Evolutionary conservation across 2,797 vertebrate species (phyloP), one percentile per base, ranked within the genome.

Genomic region (Malurus leucopterus): DNA sequence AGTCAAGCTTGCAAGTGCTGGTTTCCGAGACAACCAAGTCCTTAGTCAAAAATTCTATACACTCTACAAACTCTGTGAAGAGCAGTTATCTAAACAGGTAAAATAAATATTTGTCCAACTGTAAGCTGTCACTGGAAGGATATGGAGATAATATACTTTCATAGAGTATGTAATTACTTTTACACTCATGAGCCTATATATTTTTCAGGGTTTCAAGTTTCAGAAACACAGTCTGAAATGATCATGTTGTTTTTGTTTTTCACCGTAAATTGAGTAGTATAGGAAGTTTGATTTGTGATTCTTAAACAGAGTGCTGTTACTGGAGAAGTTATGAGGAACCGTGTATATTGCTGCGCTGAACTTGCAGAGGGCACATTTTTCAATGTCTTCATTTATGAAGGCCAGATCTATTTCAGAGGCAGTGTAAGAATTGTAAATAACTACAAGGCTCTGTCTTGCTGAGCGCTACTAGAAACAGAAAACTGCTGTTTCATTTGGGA

Each of bases 21-120:
- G 98, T 89, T 98, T 98, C 91, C 96, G 97, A 78, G 98, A 98
- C 94, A 98, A 98, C 96, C 97, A 97, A 93, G 95, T 97, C 54
- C 98, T 98, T 18, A 98, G 98, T 92, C 96, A 95, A 68, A 98
- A 98, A 96, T 98, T 98, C 96, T 98, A 98, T 87, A 98, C 98
- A 9, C 97, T 98, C 15, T 98, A 98, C 95, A 98, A 98, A 85
- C 97, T 98, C 79, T 98, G 98, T 94, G 98, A 98, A 95, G 98
- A 98, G 91, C 98, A 98, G 94, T 97, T 98, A 54, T 98, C 98
- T 50, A 98, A 98, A 90, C 98, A 98, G 98, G 98, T 98, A 73
- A 30, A 83, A 83, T 71, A 93, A 86, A 90, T 86, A 83, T 89
- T 94, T 88, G 43, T 86, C 40, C 29, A 79, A 15, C 43, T 63